A percentile compares a stretch with the other conserved stretches of the same genome.
phyloP scores from a whole-genome alignment of 2,797 vertebrate species.

The Coluber constrictor region DNA sequence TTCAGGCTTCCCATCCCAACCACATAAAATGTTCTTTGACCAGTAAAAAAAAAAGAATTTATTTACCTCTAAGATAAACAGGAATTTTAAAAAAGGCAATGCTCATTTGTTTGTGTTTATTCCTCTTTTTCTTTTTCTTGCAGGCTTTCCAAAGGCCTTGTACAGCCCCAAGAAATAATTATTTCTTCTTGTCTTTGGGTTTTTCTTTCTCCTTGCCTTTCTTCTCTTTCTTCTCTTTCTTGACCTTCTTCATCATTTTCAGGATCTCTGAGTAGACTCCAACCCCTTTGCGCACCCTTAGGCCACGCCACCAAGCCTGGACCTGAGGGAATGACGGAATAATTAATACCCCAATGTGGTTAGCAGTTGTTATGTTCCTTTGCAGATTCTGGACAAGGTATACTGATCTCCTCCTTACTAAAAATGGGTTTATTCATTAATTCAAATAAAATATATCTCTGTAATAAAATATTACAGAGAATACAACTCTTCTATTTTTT shows the following conservation, averaged over 20 bases:
- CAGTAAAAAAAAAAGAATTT: neutral
- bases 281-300: conserved; percentile 55
- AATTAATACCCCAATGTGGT: conserved; percentile 39
- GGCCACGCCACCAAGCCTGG: conserved; percentile 57
- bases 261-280: conserved; percentile 41
- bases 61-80: neutral
- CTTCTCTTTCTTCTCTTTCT: conserved; percentile 60
- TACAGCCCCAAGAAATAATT: neutral
- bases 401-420: neutral
- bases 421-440: neutral
- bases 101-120: neutral
- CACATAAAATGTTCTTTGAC: neutral
- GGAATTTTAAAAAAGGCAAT: neutral
- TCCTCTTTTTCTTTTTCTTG: neutral
- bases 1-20: neutral
- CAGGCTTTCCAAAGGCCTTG: neutral
- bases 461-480: neutral
- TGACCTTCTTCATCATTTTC: conserved; percentile 42
- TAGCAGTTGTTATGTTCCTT: neutral
- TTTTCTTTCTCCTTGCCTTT: conserved; percentile 38
- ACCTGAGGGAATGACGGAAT: conserved; percentile 42
- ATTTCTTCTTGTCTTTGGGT: conserved; percentile 55
- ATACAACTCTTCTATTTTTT: neutral
- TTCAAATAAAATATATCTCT: too few relatives aligned
- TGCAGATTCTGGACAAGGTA: neutral